A percentile compares a stretch with the other conserved stretches of the same genome.
phyloP scores from a whole-genome alignment of 2,797 vertebrate species.

The Yasuhikotakia modesta region DNA sequence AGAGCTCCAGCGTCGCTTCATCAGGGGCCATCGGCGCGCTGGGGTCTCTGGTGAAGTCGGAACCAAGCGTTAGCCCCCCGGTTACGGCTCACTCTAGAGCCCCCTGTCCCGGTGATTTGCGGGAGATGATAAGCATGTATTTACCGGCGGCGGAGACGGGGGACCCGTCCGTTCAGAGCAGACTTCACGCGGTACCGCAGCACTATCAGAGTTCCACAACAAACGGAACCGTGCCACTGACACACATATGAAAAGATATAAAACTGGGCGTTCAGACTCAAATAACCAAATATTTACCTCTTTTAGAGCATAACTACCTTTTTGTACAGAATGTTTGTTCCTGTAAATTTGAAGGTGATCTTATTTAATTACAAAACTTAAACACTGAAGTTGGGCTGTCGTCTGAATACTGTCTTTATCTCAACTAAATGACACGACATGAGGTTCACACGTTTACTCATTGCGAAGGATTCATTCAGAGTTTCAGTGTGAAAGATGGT shows the following conservation, averaged over 20 bases:
- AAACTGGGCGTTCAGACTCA: conserved; percentile 70
- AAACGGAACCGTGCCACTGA: conserved; percentile 96
- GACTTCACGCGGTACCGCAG: conserved; percentile 92
- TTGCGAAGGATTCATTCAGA: neutral
- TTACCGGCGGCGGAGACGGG: conserved; percentile 89
- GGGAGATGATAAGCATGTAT: conserved; percentile 99
- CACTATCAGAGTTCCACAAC: conserved; percentile 94
- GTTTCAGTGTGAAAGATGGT: conserved; percentile 9
- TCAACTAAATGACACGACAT: conserved; percentile 62
- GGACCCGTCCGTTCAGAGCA: conserved; percentile 87
- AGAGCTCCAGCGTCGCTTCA: conserved; percentile 83
- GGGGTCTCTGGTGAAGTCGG: conserved; percentile 92
- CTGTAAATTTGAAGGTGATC: conserved; percentile 82
- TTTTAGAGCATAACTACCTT: conserved; percentile 82
- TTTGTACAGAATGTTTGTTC: conserved; percentile 90
- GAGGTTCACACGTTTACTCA: conserved; percentile 32
- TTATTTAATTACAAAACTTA: conserved; percentile 55
- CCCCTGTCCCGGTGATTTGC: conserved; percentile 95
- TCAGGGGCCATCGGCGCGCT: conserved; percentile 89
- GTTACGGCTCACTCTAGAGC: conserved; percentile 89
- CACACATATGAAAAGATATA: conserved; percentile 78
- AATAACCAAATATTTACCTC: conserved; percentile 85
- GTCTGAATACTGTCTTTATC: conserved; percentile 84
- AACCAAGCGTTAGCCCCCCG: conserved; percentile 94
- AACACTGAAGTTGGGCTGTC: conserved; percentile 71